These are phyloP conservation scores for Trichomycterus rosablanca DNA, from an alignment of 2,113 vertebrate genomes.

Conservation along the genomic window DNA sequence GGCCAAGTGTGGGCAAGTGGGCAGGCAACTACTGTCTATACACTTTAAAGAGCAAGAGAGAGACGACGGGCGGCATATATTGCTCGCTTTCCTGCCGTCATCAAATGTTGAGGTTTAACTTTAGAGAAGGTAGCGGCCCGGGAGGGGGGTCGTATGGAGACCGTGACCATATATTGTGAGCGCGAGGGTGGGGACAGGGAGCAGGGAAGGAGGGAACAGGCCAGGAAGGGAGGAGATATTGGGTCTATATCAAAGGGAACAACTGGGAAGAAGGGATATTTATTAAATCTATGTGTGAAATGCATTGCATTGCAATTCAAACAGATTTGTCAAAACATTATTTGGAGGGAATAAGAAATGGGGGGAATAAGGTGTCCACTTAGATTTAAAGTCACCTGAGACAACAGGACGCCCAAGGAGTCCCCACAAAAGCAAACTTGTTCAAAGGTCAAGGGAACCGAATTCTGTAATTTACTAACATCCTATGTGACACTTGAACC, in stretches of 20 bases:
- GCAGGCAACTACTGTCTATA: conserved; percentile 56
- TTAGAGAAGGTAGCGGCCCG: conserved; percentile 46
- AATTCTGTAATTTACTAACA: no score
- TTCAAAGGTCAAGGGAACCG: no score
- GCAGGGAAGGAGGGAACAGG: background rate
- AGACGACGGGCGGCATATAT: conserved; percentile 33
- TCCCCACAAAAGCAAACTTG: no score
- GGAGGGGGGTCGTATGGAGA: conserved; percentile 32
- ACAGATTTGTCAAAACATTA: no score
- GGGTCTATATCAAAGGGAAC: conserved; percentile 33
- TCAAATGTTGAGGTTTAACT: conserved; percentile 63
- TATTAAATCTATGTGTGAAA: conserved; percentile 33
- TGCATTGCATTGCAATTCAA: no score
- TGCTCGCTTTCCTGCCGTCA: conserved; percentile 52
- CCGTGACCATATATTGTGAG: conserved; percentile 48
- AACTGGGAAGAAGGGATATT: conserved; percentile 17
- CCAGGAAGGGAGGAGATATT: conserved; percentile 24
- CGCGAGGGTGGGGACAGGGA: conserved; percentile 30
- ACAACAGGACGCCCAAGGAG: no score
- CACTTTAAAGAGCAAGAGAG: conserved; percentile 50
- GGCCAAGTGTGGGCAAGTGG: conserved; percentile 64
- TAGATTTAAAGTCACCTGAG: no score
- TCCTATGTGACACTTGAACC: no score
- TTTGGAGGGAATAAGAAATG: no score
- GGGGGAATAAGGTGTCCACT: no score